Conservation (phyloP, 2,113 vertebrate genomes). For the Amazona vittata region DNA sequence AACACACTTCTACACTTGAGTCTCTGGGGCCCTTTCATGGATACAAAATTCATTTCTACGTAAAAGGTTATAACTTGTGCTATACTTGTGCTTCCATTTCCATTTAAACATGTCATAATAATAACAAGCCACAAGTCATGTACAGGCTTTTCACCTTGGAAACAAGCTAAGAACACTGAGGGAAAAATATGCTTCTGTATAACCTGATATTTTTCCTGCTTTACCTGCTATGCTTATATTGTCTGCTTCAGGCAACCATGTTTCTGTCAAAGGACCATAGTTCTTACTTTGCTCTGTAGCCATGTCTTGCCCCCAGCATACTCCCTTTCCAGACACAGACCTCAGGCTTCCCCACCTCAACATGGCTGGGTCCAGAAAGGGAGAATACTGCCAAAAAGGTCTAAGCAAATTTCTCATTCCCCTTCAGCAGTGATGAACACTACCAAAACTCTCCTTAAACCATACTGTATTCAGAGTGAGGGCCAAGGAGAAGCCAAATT, state of each 20-base stretch:
- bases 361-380: not conserved
- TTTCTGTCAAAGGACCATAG: not conserved
- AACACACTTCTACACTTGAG: accelerated
- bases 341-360: not conserved
- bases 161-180: not conserved
- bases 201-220: not conserved
- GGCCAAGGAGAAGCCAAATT: not conserved
- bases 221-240: not conserved
- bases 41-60: not conserved
- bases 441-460: not conserved
- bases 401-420: not conserved
- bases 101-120: not conserved
- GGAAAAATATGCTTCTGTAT: not conserved
- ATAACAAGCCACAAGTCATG: not conserved
- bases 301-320: not conserved
- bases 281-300: not conserved
- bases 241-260: not conserved
- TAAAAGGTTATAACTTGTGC: not conserved
- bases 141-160: not conserved
- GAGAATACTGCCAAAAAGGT: not conserved
- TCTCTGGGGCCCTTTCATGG: not conserved
- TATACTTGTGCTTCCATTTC: not conserved
- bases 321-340: not conserved
- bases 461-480: not conserved
- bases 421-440: not conserved